These are phyloP conservation scores for Megalops atlanticus DNA, from an alignment of 2,113 vertebrate genomes.

Conservation along the genomic window DNA sequence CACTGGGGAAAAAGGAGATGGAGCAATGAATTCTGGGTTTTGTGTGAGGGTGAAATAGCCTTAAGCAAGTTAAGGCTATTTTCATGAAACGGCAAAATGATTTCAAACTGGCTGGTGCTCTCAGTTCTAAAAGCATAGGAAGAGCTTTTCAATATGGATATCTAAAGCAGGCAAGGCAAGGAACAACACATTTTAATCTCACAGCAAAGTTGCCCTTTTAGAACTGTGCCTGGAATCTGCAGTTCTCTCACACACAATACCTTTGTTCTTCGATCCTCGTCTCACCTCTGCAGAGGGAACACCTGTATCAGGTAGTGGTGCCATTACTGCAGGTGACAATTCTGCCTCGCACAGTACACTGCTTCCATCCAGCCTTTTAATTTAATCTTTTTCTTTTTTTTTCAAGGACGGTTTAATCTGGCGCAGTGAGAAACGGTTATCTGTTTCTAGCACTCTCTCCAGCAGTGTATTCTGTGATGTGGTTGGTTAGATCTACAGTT, in stretches of 20 bases:
- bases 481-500: not conserved
- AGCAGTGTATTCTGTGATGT: not conserved
- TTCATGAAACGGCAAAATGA: not conserved
- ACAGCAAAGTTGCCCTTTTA: not conserved
- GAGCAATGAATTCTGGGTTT: not conserved
- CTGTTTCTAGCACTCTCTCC: not conserved
- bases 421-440: not conserved
- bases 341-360: not conserved
- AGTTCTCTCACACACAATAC: too few relatives aligned
- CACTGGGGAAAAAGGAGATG: not conserved
- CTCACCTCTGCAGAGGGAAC: too few relatives aligned
- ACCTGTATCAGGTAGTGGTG: too few relatives aligned
- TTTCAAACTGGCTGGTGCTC: not conserved
- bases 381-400: not conserved
- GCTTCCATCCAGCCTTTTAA: not conserved
- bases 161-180: not conserved
- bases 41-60: not conserved
- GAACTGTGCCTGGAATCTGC: too few relatives aligned
- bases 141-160: not conserved
- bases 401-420: slow-evolving; percentile 1
- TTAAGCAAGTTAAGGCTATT: too few relatives aligned
- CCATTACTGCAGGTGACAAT: too few relatives aligned
- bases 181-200: not conserved
- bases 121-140: not conserved
- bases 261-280: too few relatives aligned